These are phyloP conservation scores for Otocyon megalotis DNA, from an alignment of 2,113 vertebrate species.

Conservation along the genomic window DNA sequence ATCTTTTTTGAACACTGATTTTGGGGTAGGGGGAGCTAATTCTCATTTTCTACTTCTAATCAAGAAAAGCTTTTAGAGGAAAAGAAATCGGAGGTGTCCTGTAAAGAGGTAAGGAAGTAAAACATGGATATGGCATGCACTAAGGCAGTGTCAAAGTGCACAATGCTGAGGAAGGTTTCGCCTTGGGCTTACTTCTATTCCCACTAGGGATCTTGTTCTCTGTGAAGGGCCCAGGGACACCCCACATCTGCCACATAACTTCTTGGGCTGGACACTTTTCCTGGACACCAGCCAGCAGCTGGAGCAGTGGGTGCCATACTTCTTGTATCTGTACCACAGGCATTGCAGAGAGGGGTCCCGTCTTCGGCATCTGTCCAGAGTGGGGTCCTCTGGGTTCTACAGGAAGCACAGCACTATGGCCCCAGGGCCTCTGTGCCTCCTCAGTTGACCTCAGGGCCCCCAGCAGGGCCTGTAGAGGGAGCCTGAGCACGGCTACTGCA, in stretches of 20 bases:
- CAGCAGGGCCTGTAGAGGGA: neutral
- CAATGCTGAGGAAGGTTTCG: neutral
- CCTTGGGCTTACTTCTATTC: neutral
- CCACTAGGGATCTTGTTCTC: neutral
- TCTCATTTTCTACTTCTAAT: neutral
- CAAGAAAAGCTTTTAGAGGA: neutral
- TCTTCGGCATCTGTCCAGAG: conserved; percentile 95
- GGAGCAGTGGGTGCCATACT: conserved; percentile 92
- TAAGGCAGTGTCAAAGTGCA: fast-evolving
- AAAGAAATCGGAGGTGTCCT: neutral
- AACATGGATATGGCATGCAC: fast-evolving
- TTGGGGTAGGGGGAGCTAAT: neutral
- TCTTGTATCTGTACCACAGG: conserved; percentile 97
- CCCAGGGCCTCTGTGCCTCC: conserved; percentile 18
- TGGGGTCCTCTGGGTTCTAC: conserved; percentile 92
- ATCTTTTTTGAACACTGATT: neutral
- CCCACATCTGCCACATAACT: conserved; percentile 90
- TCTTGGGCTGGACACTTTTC: conserved; percentile 90
- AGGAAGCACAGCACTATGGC: conserved; percentile 91
- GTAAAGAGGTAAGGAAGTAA: neutral
- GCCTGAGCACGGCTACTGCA: neutral
- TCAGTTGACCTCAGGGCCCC: neutral
- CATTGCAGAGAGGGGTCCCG: conserved; percentile 94
- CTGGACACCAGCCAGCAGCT: conserved; percentile 94
- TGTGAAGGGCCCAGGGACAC: conserved; percentile 64